These are phyloP conservation scores for Zosterops lateralis DNA, from an alignment of 2,113 vertebrate genomes.

Conservation along the genomic window DNA sequence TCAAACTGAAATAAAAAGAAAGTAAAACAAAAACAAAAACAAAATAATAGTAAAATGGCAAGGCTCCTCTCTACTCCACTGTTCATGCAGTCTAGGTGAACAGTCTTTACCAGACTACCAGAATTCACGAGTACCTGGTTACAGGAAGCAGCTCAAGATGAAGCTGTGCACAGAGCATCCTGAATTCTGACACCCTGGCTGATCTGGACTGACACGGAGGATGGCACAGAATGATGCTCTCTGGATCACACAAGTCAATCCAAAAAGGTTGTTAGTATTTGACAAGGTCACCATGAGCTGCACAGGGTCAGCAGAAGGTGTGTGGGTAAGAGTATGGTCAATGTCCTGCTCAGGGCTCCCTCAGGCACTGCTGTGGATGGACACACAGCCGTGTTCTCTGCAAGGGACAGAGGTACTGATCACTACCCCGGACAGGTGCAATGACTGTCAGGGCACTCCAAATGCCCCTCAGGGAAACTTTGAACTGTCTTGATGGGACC, in stretches of 20 bases:
- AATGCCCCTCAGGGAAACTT: background rate
- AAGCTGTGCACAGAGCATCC: background rate
- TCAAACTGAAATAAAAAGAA: background rate
- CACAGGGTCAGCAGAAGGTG: accelerated
- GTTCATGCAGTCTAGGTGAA: background rate
- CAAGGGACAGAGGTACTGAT: background rate
- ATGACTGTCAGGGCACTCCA: background rate
- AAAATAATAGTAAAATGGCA: background rate
- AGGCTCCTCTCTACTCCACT: background rate
- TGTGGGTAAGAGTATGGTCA: accelerated
- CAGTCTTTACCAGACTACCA: background rate
- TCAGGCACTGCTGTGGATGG: background rate
- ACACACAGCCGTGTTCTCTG: background rate
- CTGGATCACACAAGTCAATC: background rate
- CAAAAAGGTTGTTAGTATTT: background rate
- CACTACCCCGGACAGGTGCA: accelerated
- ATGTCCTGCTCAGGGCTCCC: background rate
- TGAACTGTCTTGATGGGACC: background rate
- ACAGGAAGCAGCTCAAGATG: background rate
- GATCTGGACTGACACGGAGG: background rate
- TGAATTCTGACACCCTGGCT: accelerated
- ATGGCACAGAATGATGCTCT: background rate
- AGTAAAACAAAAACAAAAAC: background rate
- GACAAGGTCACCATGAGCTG: background rate
- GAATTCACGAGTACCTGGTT: background rate